A percentile compares a stretch with the other conserved stretches of the same genome.
Conservation (phyloP, 2,113 vertebrate genomes). For the Sander vitreus region DNA sequence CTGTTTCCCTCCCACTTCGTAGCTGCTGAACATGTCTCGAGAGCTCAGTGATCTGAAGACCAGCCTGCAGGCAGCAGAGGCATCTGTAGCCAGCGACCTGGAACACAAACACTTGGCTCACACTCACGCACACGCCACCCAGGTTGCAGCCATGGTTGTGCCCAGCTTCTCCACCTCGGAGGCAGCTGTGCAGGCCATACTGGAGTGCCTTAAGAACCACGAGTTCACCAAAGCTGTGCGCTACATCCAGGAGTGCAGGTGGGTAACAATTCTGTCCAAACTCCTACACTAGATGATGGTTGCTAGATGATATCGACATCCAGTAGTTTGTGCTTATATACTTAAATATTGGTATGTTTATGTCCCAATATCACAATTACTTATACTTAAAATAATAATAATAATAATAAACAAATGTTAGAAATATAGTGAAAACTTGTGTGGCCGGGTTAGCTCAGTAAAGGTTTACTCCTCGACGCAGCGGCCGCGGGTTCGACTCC, state of each 20-base stretch:
- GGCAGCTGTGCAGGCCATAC: constrained; percentile 94
- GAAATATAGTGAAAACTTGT: too few species aligned
- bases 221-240: constrained; percentile 93
- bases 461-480: too few species aligned
- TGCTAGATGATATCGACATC: neutral
- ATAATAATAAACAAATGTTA: too few species aligned
- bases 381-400: too few species aligned
- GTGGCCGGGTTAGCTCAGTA: too few species aligned
- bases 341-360: neutral
- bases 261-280: constrained; percentile 38
- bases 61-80: constrained; percentile 92
- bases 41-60: constrained; percentile 95
- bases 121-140: constrained; percentile 76
- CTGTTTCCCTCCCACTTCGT: constrained; percentile 6
- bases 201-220: constrained; percentile 95
- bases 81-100: constrained; percentile 88
- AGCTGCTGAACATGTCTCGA: constrained; percentile 98
- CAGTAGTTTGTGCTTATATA: neutral
- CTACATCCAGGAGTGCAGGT: constrained; percentile 97
- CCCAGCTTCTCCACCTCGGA: constrained; percentile 91
- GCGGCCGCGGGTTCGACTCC: too few species aligned
- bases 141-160: constrained; percentile 75
- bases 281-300: neutral
- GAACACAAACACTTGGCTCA: constrained; percentile 80
- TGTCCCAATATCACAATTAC: neutral